Base-by-base conservation (phyloP, 2,797 vertebrate species). In the Neosalanx taihuensis region DNA sequence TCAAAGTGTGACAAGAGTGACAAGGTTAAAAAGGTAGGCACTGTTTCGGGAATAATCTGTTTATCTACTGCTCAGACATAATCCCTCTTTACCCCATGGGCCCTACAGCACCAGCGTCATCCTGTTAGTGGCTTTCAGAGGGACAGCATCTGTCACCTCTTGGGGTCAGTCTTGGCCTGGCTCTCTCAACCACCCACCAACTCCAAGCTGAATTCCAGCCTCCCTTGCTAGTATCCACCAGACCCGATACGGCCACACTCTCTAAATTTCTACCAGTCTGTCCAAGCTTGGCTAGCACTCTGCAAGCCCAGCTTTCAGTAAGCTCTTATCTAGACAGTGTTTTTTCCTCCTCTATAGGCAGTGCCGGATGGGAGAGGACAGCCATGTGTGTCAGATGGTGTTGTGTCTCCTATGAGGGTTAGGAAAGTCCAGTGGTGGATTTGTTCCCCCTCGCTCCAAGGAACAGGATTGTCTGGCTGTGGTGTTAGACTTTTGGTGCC, bases 61-160 rank as follows among this genome's bases (percentile, higher is more conserved):
- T 97, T 94, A 96, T 94, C 93, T 94, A 85, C 87, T 90, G 83
- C 92, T 96, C 93, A 94, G 93, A 94, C 93, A 86, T 98, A 97
- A 98, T 96, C 96, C 91, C 91, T 88, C 90, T 95, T 95, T 92
- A 90, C 89, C 92, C 87, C 79, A 88, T 77, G 72, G 93, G 88
- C 89, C 86, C 77, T 30, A 64, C 80, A 77, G 89, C 89, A 76
- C 86, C 88, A 83, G 77, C 89, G 86, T 96, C 93, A 97, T 96
- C 95, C 93, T 92, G 92, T 97, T 97, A 96, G 90, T 90, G 85
- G 89, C 87, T 95, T 95, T 94, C 91, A 92, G 87, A 86, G 91
- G 78, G 35, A 67, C 56, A 79, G 92, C 94, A 94, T 93, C 93
- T 96, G 95, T 91, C 89, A 90, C 69, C 81, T 76, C 62, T n/a